Conservation (phyloP, 1,140 invertebrate genomes). For the Apis laboriosa region DNA sequence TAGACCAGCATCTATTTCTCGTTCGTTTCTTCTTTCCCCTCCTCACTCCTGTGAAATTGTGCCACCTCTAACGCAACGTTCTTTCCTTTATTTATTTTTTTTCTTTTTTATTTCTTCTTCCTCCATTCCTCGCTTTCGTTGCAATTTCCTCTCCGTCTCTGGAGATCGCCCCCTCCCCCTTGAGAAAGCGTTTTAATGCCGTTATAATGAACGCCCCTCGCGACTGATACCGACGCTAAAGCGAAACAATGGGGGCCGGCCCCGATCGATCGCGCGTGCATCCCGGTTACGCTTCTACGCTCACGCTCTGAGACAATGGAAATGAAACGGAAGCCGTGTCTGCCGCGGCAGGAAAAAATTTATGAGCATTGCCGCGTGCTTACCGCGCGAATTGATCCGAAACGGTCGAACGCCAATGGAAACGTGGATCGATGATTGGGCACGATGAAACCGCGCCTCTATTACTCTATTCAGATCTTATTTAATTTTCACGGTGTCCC, state of each 20-base stretch:
- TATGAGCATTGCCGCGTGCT: conserved; percentile 34
- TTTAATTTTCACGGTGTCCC: neutral
- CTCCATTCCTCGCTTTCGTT: neutral
- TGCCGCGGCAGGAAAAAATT: conserved; percentile 37
- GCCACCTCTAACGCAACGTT: neutral
- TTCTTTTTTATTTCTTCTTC: neutral
- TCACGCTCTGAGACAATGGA: conserved; percentile 18
- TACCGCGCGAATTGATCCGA: neutral
- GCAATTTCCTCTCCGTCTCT: conserved; percentile 33
- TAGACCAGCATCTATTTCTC: neutral
- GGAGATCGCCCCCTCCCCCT: neutral
- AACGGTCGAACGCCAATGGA: conserved; percentile 12
- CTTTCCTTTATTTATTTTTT: neutral
- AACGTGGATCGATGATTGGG: neutral
- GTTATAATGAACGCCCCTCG: conserved; percentile 22
- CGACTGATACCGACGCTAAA: conserved; percentile 21
- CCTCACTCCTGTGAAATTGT: neutral
- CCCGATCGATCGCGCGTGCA: conserved; percentile 28
- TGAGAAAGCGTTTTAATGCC: conserved; percentile 34
- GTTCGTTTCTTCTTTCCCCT: neutral
- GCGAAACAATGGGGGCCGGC: conserved; percentile 32
- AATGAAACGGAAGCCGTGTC: conserved; percentile 15
- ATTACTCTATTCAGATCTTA: neutral
- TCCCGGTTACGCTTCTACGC: conserved; percentile 2
- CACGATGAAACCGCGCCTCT: neutral